Evolutionary conservation across 2,113 vertebrate genomes (phyloP).

Genomic region (Alces alces): DNA sequence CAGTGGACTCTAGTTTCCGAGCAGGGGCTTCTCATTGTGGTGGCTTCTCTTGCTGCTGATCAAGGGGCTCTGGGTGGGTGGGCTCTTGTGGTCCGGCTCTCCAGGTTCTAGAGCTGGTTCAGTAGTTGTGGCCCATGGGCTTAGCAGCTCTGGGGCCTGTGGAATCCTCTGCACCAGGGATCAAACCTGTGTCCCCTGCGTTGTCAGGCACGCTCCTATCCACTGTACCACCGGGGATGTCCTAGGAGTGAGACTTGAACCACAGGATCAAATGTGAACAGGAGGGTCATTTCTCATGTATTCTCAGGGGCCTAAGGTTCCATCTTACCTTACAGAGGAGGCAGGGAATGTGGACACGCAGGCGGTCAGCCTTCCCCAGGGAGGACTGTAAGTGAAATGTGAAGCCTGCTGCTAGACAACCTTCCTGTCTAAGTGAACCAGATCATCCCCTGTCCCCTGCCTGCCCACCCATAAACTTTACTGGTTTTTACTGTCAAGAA

Average conservation of each 20-base stretch:
- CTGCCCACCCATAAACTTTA: neutral
- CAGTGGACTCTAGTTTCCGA: neutral
- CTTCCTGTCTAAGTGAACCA: neutral
- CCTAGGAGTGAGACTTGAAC: neutral
- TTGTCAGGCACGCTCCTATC: neutral
- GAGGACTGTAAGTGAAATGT: neutral
- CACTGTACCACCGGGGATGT: neutral
- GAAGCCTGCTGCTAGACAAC: neutral
- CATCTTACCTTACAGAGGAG: neutral
- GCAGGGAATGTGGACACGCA: accelerated
- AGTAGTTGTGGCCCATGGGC: neutral
- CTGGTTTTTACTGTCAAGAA: neutral
- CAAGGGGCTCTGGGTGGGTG: neutral
- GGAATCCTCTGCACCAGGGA: neutral
- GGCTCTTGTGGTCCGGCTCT: neutral
- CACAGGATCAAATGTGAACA: neutral
- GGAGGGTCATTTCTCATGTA: neutral
- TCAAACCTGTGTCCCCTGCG: neutral
- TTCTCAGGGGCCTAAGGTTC: neutral
- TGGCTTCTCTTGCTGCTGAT: neutral
- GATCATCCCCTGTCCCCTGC: neutral
- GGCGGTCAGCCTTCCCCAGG: neutral
- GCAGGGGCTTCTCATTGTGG: neutral
- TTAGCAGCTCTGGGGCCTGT: neutral
- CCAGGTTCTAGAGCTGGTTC: neutral